Percentiles rank a stretch among this genome's conserved stretches.
phyloP scores from a whole-genome alignment of 2,888 invertebrate species.

The Eupithecia exiguata region DNA sequence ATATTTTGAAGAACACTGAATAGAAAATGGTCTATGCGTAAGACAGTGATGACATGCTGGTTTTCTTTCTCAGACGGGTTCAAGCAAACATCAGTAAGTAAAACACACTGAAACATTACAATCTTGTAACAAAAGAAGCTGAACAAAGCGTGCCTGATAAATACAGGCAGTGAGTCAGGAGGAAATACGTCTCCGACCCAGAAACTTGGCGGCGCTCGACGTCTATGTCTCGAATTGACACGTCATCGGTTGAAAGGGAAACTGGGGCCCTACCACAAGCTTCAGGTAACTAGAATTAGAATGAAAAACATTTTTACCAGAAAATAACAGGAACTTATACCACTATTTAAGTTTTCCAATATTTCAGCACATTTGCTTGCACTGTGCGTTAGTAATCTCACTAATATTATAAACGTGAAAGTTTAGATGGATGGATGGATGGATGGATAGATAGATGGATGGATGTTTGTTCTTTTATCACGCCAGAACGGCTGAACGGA shows the following conservation, averaged over 20 bases:
- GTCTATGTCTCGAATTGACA: constrained; percentile 30
- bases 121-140: constrained; percentile 12
- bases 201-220: constrained; percentile 37
- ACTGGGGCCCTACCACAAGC: background rate
- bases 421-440: too few species aligned
- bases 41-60: background rate
- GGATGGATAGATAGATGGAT: too few species aligned
- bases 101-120: constrained; percentile 3
- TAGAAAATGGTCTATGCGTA: background rate
- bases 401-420: too few species aligned
- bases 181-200: constrained; percentile 47
- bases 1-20: background rate
- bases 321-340: background rate
- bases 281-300: background rate
- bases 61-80: background rate
- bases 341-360: background rate
- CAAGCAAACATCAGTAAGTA: background rate
- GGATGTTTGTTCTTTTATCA: too few species aligned
- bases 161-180: constrained; percentile 45
- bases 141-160: constrained; percentile 27
- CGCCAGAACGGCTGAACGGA: too few species aligned
- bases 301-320: background rate
- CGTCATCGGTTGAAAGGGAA: constrained; percentile 42
- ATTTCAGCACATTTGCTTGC: background rate
- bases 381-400: background rate